Evolutionary conservation across 1,140 invertebrate genomes (phyloP), one percentile per base, ranked within the genome.

Genomic region (Ericerus pela): DNA sequence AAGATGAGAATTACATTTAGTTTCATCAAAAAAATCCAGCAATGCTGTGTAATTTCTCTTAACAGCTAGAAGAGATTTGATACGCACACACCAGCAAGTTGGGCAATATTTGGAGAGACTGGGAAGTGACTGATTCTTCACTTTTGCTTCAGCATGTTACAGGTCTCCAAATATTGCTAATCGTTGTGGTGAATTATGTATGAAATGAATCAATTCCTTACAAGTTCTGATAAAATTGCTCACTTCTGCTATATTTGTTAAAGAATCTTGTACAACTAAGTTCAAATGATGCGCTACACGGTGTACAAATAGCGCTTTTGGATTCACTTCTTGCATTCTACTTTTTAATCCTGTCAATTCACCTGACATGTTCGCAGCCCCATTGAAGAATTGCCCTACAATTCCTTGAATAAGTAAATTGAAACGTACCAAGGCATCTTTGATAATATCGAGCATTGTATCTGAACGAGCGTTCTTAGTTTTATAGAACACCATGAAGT

Each of bases 401-500:
- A 58, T 27, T 43, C 55, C 41, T 31, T 56, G 12, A 29, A 58
- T 55, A 29, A 55, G 33, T 31, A 58, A 55, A 36, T 58, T 28
- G 33, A 58, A 30, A 26, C 41, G 38, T 38, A 33, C 29, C 20
- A 58, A 27, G 24, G 55, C 53, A 33, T 54, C 27, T 43, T 58
- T 58, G 24, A 58, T 37, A 41, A 58, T 43, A n/a, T 55, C 55
- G n/a, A 47, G 31, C 27, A 58, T 27, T 27, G 53, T 52, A 26
- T 58, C 27, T 37, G 41, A 26, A 56, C 55, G 26, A 58, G 57
- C 55, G 33, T 58, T 58, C 8, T 56, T 26, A 38, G 53, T 58
- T 55, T 52, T 20, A 43, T 58, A 58, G 29, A 58, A 56, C 41
- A 52, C 53, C 27, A 55, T 26, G 29, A 58, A 58, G 27, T 43